Evolutionary conservation across 2,113 vertebrate species (phyloP).

Genomic region (Apaloderma vittatum): DNA sequence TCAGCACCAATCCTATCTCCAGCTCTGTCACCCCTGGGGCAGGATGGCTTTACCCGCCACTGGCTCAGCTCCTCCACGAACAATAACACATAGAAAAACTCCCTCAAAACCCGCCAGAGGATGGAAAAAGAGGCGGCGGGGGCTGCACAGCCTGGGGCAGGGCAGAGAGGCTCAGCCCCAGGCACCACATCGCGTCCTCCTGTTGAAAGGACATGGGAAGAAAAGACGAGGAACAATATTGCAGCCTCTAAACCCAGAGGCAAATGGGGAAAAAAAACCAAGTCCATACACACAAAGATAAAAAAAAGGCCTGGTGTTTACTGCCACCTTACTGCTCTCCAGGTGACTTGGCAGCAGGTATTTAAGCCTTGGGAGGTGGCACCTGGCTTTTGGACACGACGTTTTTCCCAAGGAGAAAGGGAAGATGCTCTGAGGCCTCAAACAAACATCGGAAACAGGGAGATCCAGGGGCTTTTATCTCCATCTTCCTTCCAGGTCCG

Average conservation of each 20-base stretch:
- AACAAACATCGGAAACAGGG: neutral
- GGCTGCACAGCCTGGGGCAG: neutral
- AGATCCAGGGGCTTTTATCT: neutral
- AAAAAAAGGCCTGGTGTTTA: neutral
- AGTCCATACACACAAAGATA: neutral
- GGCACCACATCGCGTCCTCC: neutral
- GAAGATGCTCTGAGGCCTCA: neutral
- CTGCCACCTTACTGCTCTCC: neutral
- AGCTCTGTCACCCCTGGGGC: neutral
- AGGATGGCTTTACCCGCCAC: neutral
- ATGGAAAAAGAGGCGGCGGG: neutral
- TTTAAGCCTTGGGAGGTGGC: neutral
- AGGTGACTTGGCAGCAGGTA: neutral
- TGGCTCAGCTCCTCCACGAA: neutral
- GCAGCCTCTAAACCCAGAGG: neutral
- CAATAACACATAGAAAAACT: neutral
- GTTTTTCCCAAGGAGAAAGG: neutral
- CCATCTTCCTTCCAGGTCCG: neutral
- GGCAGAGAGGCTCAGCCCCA: rapidly evolving
- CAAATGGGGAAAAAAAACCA: rapidly evolving
- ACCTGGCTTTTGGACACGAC: neutral
- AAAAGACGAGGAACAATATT: neutral
- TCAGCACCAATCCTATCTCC: neutral
- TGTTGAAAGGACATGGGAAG: neutral
- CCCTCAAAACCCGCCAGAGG: neutral